Conservation (phyloP, 2,113 vertebrate genomes). For the Choloepus hoffmanni region DNA sequence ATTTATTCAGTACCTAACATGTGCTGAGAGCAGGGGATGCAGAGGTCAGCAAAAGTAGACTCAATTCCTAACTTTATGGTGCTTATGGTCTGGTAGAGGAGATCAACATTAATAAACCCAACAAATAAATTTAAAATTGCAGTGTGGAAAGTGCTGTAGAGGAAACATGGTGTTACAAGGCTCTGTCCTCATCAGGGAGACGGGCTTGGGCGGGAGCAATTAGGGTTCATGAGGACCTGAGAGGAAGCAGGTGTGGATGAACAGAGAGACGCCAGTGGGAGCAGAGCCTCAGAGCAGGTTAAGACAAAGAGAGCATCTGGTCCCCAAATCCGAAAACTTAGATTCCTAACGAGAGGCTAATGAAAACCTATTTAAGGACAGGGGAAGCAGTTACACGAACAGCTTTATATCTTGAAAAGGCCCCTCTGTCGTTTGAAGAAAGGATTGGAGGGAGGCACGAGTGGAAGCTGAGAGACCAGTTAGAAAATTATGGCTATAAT, state of each 20-base stretch:
- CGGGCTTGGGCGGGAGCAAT: background rate
- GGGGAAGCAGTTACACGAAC: background rate
- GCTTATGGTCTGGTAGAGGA: background rate
- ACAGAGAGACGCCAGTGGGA: background rate
- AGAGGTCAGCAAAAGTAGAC: background rate
- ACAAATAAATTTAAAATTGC: background rate
- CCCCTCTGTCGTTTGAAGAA: background rate
- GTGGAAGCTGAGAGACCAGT: background rate
- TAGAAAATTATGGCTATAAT: background rate
- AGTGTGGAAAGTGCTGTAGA: background rate
- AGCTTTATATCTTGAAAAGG: conserved; percentile 51
- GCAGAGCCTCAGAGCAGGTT: background rate
- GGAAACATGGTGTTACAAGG: background rate
- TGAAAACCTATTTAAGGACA: background rate
- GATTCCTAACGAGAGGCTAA: too few species aligned
- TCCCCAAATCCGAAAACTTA: too few species aligned
- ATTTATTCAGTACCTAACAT: background rate
- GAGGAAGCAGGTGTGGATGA: conserved; percentile 29
- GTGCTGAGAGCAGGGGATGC: background rate
- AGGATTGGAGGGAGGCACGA: background rate
- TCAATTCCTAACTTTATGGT: background rate
- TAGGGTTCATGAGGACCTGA: background rate
- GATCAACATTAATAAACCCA: background rate
- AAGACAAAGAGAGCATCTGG: background rate
- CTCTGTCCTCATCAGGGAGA: background rate